A percentile compares a stretch with the other conserved stretches of the same genome.
phyloP scores from a whole-genome alignment of 2,888 invertebrate species.

The Aphidoletes aphidimyza region DNA sequence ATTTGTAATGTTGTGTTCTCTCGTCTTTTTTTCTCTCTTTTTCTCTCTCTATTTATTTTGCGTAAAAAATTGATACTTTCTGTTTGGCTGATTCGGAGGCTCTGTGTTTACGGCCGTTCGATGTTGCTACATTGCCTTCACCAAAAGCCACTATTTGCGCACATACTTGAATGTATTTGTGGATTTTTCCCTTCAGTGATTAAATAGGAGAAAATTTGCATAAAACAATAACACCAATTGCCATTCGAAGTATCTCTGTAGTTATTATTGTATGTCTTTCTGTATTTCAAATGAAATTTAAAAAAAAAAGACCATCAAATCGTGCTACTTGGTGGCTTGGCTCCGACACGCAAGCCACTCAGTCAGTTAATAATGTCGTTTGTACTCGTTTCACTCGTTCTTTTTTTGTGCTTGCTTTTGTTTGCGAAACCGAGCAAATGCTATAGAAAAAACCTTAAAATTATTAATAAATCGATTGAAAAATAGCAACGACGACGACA shows the following conservation, averaged over 20 bases:
- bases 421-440: slow-evolving; percentile 28
- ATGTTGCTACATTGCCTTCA: slow-evolving; percentile 8
- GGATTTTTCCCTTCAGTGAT: slow-evolving; percentile 57
- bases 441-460: slow-evolving; percentile 33
- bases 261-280: slow-evolving; percentile 27
- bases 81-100: slow-evolving; percentile 17
- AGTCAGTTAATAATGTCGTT: slow-evolving; percentile 47
- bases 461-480: slow-evolving; percentile 51
- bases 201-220: slow-evolving; percentile 58
- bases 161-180: slow-evolving; percentile 42
- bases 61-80: slow-evolving; percentile 40
- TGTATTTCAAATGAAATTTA: not conserved
- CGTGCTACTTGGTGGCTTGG: slow-evolving; percentile 45
- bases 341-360: slow-evolving; percentile 40
- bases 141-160: not conserved
- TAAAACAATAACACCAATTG: slow-evolving; percentile 55
- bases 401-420: not conserved
- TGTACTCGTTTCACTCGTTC: slow-evolving; percentile 9
- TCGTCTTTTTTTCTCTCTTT: not conserved
- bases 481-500: slow-evolving; percentile 40
- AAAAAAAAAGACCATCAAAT: slow-evolving; percentile 36
- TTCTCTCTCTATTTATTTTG: not conserved
- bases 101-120: not conserved
- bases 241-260: slow-evolving; percentile 24
- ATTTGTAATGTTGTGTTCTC: not conserved